Conservation (phyloP, 2,113 vertebrate species). For the Bungarus multicinctus region DNA sequence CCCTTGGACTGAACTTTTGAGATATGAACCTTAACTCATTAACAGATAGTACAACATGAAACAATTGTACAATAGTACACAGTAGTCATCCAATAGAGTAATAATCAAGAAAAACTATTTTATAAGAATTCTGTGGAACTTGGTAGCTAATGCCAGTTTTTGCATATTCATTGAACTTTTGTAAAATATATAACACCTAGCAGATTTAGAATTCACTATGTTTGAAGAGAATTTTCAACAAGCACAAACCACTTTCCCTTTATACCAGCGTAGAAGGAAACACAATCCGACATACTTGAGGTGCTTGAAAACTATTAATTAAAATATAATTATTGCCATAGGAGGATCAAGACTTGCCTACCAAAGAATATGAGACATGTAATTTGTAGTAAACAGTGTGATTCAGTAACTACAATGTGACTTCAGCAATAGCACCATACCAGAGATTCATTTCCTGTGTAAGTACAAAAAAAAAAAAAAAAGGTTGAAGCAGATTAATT, state of each 20-base stretch:
- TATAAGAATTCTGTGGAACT: neutral
- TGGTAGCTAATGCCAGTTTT: neutral
- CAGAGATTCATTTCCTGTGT: slow-evolving; percentile 8
- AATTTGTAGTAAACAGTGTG: slow-evolving; percentile 21
- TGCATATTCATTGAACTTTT: neutral
- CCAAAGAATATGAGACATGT: slow-evolving; percentile 5
- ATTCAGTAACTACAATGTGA: slow-evolving; percentile 3
- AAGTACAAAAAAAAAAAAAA: neutral
- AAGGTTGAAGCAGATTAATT: neutral
- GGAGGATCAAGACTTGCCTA: neutral
- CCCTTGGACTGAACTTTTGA: neutral
- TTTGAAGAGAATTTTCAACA: neutral
- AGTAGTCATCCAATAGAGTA: neutral
- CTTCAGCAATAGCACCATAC: neutral
- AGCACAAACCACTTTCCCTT: neutral
- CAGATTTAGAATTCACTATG: neutral
- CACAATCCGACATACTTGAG: neutral
- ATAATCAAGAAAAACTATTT: neutral
- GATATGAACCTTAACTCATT: neutral
- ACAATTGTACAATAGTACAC: neutral
- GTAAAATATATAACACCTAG: neutral
- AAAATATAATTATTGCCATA: neutral
- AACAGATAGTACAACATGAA: neutral
- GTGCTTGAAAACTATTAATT: neutral
- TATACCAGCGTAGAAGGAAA: neutral